Percentiles rank a stretch among this genome's conserved stretches.
phyloP scores from a whole-genome alignment of 2,113 vertebrate genomes.

The Poeciliopsis turrubarensis region DNA sequence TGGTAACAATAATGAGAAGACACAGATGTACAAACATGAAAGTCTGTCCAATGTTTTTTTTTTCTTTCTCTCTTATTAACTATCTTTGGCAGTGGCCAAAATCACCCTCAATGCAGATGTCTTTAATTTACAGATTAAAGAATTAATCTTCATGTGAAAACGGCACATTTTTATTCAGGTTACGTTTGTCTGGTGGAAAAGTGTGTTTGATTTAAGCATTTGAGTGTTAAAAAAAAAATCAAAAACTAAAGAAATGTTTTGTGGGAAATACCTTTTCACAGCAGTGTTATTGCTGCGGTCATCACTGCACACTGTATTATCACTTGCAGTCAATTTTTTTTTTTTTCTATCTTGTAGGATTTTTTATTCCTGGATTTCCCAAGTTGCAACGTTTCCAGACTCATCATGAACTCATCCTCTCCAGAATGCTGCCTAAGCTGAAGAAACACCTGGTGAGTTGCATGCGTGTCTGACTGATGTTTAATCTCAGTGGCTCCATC shows the following conservation, averaged over 20 bases:
- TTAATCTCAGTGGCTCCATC: neutral
- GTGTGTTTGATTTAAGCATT: neutral
- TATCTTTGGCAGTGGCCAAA: neutral
- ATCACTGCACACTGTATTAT: neutral
- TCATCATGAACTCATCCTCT: constrained; percentile 90
- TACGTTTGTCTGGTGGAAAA: neutral
- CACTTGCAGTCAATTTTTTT: constrained; percentile 8
- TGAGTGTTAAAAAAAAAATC: neutral
- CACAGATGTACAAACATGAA: neutral
- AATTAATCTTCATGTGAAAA: neutral
- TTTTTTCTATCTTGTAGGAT: constrained; percentile 64
- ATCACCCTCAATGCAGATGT: too few relatives aligned
- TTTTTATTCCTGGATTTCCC: constrained; percentile 93
- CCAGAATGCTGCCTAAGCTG: constrained; percentile 88
- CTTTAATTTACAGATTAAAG: too few relatives aligned
- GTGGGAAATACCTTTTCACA: neutral
- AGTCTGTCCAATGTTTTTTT: constrained; percentile 6
- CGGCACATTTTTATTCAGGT: neutral
- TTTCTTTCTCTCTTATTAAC: neutral
- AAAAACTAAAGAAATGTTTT: neutral
- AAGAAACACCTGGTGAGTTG: constrained; percentile 88
- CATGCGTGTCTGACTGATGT: neutral
- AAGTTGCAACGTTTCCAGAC: constrained; percentile 91
- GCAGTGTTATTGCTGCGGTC: neutral
- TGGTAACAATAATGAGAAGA: constrained; percentile 72